Evolutionary conservation across 2,113 vertebrate species (phyloP).

Genomic region (Zosterops lateralis): DNA sequence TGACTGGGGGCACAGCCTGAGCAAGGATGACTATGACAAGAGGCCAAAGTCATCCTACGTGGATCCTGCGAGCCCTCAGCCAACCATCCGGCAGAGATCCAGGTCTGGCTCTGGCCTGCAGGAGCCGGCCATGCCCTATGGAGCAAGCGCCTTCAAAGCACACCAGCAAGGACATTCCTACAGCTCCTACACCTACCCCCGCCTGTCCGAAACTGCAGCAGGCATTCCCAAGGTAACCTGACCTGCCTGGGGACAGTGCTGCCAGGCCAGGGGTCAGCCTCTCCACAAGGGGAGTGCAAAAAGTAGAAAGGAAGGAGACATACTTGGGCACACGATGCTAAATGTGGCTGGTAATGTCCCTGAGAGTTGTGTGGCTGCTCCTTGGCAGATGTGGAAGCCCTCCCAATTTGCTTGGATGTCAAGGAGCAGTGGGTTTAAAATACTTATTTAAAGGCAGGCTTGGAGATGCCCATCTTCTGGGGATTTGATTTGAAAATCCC

Average conservation of each 20-base stretch:
- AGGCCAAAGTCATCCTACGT: slow-evolving; percentile 94
- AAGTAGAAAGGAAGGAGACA: background rate
- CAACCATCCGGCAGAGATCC: slow-evolving; percentile 91
- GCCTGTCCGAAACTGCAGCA: slow-evolving; percentile 86
- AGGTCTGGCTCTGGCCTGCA: slow-evolving; percentile 93
- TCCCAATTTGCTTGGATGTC: fast-evolving
- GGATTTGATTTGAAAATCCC: background rate
- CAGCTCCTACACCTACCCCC: slow-evolving; percentile 97
- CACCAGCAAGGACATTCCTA: slow-evolving; percentile 89
- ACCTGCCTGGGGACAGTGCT: background rate
- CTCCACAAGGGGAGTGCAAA: background rate
- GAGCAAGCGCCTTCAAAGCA: slow-evolving; percentile 85
- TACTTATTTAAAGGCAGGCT: background rate
- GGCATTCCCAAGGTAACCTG: slow-evolving; percentile 87
- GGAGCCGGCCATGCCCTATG: slow-evolving; percentile 88
- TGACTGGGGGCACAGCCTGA: slow-evolving; percentile 83
- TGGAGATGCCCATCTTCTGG: background rate
- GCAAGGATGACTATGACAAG: slow-evolving; percentile 88
- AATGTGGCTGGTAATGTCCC: fast-evolving
- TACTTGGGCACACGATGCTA: fast-evolving
- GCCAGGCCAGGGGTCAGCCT: background rate
- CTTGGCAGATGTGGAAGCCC: background rate
- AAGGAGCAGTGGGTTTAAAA: background rate
- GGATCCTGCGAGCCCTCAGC: slow-evolving; percentile 88
- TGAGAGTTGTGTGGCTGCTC: fast-evolving